These are phyloP conservation scores for Empis stercorea DNA, from an alignment of 2,888 invertebrate species.

Conservation along the genomic window DNA sequence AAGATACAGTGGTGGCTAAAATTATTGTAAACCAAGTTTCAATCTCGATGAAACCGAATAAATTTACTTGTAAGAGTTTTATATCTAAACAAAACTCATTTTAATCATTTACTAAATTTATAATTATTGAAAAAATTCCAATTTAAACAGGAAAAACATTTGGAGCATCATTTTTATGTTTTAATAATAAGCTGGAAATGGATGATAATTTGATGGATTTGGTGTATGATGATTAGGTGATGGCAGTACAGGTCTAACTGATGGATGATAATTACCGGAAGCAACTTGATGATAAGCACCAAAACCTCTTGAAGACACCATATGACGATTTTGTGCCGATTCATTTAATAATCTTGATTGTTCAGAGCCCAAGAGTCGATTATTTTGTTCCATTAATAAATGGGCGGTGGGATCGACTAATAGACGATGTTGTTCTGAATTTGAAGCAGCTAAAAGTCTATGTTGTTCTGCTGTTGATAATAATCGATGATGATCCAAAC, in stretches of 20 bases:
- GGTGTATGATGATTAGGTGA: conserved; percentile 36
- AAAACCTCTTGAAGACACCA: conserved; percentile 33
- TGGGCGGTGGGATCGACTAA: conserved; percentile 37
- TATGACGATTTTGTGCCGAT: conserved; percentile 34
- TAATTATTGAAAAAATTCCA: no score
- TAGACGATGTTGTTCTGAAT: conserved; percentile 34
- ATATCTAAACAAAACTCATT: no score
- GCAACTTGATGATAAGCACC: conserved; percentile 37
- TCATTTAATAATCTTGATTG: conserved; percentile 33
- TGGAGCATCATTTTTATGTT: not conserved
- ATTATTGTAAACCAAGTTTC: no score
- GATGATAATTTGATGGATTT: conserved; percentile 37
- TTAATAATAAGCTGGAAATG: conserved; percentile 36
- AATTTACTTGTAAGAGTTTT: no score
- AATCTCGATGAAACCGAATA: no score
- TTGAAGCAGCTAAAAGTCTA: conserved; percentile 33
- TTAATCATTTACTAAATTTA: no score
- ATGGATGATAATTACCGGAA: conserved; percentile 35
- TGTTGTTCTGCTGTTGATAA: conserved; percentile 35
- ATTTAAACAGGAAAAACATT: no score
- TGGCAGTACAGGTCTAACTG: conserved; percentile 31
- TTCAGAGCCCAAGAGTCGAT: conserved; percentile 33
- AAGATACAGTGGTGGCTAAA: no score
- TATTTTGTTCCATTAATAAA: conserved; percentile 35
- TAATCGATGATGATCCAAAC: conserved; percentile 33